phyloP scores from a whole-genome alignment of 2,797 vertebrate genomes.

The Sciurus vulgaris region DNA sequence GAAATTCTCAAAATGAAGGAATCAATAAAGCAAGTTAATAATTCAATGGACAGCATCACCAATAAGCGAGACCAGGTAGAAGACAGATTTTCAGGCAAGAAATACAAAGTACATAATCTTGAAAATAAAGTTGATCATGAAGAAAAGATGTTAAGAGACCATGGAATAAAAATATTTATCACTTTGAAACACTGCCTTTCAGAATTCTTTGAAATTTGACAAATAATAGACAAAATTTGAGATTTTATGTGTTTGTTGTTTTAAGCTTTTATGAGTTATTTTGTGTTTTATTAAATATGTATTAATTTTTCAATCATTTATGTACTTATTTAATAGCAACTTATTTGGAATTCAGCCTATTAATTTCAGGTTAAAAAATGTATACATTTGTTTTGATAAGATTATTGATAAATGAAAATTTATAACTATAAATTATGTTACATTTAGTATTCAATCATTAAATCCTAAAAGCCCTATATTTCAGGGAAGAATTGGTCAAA shows the following conservation, averaged over 20 bases:
- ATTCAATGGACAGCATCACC: no score
- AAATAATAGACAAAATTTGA: neutral
- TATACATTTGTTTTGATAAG: neutral
- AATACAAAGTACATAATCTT: no score
- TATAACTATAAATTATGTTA: slow-evolving; percentile 9
- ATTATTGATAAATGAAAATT: neutral
- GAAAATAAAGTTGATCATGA: no score
- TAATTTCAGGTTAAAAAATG: neutral
- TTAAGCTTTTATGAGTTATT: neutral
- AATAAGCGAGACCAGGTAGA: no score
- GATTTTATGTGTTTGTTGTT: neutral
- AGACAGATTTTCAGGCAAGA: no score
- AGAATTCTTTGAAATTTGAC: neutral
- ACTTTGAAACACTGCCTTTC: neutral
- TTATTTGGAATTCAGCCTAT: neutral
- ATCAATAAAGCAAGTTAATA: no score
- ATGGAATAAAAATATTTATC: neutral
- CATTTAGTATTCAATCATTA: neutral
- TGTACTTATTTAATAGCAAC: neutral
- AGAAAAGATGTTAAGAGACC: no score
- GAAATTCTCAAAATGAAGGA: no score
- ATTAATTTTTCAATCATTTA: neutral
- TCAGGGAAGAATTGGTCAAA: neutral
- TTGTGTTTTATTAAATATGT: neutral
- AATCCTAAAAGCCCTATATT: neutral